Evolutionary conservation across 2,797 vertebrate genomes (phyloP).

Genomic region (Enteromius mattozi): DNA sequence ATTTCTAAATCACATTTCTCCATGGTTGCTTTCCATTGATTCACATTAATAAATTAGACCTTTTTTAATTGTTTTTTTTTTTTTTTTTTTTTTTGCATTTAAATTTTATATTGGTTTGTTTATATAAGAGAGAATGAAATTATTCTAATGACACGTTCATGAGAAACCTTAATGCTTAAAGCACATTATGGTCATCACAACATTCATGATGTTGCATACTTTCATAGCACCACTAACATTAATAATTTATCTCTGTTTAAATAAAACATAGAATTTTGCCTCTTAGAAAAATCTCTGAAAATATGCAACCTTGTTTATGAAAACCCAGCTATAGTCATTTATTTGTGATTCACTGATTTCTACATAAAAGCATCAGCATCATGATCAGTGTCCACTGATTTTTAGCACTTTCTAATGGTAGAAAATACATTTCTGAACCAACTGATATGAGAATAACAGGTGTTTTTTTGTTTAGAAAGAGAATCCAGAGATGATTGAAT

Average conservation of each 20-base stretch:
- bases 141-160: too few relatives aligned
- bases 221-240: not conserved
- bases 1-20: not conserved
- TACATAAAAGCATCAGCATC: not conserved
- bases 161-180: too few relatives aligned
- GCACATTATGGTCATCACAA: not conserved
- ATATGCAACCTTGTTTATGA: not conserved
- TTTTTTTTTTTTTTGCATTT: not conserved
- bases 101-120: not conserved
- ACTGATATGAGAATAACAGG: not conserved
- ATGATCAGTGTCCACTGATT: too few relatives aligned
- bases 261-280: not conserved
- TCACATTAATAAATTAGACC: not conserved
- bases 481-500: not conserved
- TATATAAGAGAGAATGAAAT: not conserved
- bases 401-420: not conserved
- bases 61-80: too few relatives aligned
- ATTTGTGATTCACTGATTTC: not conserved
- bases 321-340: not conserved
- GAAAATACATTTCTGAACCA: not conserved
- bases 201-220: not conserved
- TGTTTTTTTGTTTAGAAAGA: not conserved
- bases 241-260: not conserved
- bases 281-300: not conserved
- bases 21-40: not conserved